These are phyloP conservation scores for Percina caprodes DNA, from an alignment of 2,113 vertebrate genomes.

Conservation along the genomic window DNA sequence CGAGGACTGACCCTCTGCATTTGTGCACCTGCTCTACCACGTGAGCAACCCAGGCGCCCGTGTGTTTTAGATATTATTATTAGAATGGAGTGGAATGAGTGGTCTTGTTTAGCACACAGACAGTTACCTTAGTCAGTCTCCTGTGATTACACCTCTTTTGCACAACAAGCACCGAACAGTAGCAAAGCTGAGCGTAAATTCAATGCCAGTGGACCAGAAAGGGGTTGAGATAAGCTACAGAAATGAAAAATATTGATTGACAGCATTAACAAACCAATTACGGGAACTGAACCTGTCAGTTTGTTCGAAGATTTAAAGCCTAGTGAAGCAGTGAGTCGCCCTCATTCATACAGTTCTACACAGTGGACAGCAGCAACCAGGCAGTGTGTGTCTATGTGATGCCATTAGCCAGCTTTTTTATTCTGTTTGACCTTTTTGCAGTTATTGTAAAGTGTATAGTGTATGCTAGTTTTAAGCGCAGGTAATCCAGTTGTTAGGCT, in stretches of 20 bases:
- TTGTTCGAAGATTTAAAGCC: slow-evolving; percentile 2
- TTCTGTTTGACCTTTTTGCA: not conserved
- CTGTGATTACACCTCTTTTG: slow-evolving; percentile 14
- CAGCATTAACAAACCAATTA: slow-evolving; percentile 5
- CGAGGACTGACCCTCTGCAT: no score
- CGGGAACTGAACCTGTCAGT: slow-evolving; percentile 10
- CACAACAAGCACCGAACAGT: slow-evolving; percentile 3
- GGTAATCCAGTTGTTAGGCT: not conserved
- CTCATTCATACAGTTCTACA: slow-evolving; percentile 4
- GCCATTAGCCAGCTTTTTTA: not conserved
- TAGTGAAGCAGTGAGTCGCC: not conserved
- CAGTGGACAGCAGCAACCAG: not conserved
- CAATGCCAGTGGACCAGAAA: not conserved
- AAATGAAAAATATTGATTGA: not conserved
- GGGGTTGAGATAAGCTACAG: not conserved
- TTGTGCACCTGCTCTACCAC: no score
- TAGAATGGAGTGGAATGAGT: not conserved
- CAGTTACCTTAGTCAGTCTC: not conserved
- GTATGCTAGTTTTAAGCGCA: not conserved
- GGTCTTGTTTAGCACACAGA: not conserved
- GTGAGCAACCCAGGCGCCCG: no score
- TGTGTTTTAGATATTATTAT: not conserved
- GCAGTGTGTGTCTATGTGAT: slow-evolving; percentile 4
- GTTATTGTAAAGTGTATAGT: not conserved
- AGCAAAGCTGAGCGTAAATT: not conserved